These are phyloP conservation scores for Clarias gariepinus DNA, from an alignment of 2,113 vertebrate species.

Conservation along the genomic window DNA sequence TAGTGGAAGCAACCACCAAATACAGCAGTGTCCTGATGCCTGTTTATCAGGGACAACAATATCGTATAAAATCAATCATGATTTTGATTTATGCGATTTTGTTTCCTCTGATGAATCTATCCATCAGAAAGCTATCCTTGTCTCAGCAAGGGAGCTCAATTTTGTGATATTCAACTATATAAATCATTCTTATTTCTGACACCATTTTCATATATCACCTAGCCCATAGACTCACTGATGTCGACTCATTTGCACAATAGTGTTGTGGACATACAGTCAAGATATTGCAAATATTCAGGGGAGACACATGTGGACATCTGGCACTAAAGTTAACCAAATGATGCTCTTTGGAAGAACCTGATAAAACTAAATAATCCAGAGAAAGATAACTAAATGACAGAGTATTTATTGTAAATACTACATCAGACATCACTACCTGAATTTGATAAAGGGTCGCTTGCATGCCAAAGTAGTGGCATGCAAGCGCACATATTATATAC, in stretches of 20 bases:
- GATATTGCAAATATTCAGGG: neutral
- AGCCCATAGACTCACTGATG: neutral
- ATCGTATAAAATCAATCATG: too few relatives aligned
- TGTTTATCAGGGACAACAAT: too few relatives aligned
- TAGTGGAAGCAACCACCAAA: too few relatives aligned
- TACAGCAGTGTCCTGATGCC: too few relatives aligned
- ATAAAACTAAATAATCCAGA: too few relatives aligned
- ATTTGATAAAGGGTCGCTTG: neutral
- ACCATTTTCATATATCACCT: neutral
- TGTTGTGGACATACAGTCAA: neutral
- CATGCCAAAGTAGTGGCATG: neutral
- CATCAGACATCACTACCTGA: neutral
- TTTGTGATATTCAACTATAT: neutral
- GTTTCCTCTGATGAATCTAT: neutral
- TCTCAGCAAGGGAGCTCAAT: neutral
- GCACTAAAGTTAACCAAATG: neutral
- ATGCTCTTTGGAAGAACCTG: neutral
- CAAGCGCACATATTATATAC: neutral
- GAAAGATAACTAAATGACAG: neutral
- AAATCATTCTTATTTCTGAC: neutral
- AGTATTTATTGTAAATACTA: neutral
- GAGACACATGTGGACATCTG: neutral
- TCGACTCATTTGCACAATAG: neutral
- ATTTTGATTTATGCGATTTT: neutral
- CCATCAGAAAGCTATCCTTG: neutral